Conservation (phyloP, 1,140 invertebrate genomes). For the Antheraea mylitta region DNA sequence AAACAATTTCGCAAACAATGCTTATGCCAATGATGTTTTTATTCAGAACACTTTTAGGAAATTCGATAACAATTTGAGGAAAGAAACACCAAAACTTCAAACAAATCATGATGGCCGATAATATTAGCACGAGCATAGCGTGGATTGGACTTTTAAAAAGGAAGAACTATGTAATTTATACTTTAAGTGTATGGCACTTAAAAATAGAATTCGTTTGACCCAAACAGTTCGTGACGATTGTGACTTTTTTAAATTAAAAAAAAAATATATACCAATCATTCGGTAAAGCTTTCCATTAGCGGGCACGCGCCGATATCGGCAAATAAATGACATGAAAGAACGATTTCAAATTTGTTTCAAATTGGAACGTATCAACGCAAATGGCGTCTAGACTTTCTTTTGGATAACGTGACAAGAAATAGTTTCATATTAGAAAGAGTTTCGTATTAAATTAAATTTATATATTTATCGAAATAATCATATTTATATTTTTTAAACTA, state of each 20-base stretch:
- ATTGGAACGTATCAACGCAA: conserved; percentile 66
- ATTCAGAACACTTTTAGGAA: conserved; percentile 58
- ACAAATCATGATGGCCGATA: conserved; percentile 66
- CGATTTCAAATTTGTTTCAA: conserved; percentile 64
- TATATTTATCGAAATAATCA: no score
- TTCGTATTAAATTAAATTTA: no score
- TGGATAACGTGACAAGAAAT: neutral
- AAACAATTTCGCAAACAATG: conserved; percentile 47
- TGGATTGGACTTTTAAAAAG: conserved; percentile 10
- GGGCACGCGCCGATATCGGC: conserved; percentile 66
- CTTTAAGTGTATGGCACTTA: conserved; percentile 22
- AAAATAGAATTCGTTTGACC: conserved; percentile 21
- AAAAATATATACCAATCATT: conserved; percentile 43
- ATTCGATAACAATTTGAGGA: conserved; percentile 56
- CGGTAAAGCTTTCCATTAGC: conserved; percentile 72
- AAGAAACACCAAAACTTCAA: conserved; percentile 46
- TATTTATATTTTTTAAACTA: no score
- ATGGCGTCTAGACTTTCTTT: conserved; percentile 64
- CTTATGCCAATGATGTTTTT: conserved; percentile 62
- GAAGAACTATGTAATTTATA: neutral
- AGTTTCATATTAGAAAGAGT: neutral
- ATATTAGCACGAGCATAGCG: conserved; percentile 47
- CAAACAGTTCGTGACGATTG: conserved; percentile 39
- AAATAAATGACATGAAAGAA: conserved; percentile 75
- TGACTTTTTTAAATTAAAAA: conserved; percentile 37